Percentiles rank a stretch among this genome's conserved stretches.
Evolutionary conservation across 2,888 invertebrate species (phyloP).

Genomic region (Sinhomidia bicolor): DNA sequence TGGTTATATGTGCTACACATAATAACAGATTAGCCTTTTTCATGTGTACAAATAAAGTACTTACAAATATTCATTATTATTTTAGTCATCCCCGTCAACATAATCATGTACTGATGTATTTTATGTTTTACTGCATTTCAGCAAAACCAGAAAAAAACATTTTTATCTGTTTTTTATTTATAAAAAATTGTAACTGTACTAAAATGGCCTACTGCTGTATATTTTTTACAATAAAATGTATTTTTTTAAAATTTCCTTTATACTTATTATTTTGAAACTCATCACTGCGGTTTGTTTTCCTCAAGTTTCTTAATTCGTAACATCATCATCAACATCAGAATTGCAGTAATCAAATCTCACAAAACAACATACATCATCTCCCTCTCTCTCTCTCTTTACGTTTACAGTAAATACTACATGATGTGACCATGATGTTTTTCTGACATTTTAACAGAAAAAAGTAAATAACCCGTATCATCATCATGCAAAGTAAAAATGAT

Average conservation of each 20-base stretch:
- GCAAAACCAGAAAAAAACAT: too few relatives aligned
- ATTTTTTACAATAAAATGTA: background rate
- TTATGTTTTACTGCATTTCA: too few relatives aligned
- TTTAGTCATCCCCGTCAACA: too few relatives aligned
- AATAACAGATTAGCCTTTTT: too few relatives aligned
- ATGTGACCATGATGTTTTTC: slow-evolving; percentile 11
- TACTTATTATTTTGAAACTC: background rate
- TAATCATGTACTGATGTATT: too few relatives aligned
- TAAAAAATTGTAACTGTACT: too few relatives aligned
- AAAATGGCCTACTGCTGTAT: background rate
- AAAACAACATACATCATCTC: background rate
- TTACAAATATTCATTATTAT: too few relatives aligned
- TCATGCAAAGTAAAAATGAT: slow-evolving; percentile 40
- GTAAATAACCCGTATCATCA: slow-evolving; percentile 51
- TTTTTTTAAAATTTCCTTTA: background rate
- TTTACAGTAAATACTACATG: too few relatives aligned
- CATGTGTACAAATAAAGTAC: too few relatives aligned
- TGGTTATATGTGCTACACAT: too few relatives aligned
- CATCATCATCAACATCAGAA: background rate
- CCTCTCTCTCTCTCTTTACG: too few relatives aligned
- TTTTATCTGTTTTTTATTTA: too few relatives aligned
- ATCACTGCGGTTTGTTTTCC: background rate
- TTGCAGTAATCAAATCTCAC: background rate
- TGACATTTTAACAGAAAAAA: slow-evolving; percentile 34
- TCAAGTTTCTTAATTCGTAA: background rate